These are phyloP conservation scores for Pagetopsis macropterus DNA, from an alignment of 2,797 vertebrate genomes.

Conservation along the genomic window DNA sequence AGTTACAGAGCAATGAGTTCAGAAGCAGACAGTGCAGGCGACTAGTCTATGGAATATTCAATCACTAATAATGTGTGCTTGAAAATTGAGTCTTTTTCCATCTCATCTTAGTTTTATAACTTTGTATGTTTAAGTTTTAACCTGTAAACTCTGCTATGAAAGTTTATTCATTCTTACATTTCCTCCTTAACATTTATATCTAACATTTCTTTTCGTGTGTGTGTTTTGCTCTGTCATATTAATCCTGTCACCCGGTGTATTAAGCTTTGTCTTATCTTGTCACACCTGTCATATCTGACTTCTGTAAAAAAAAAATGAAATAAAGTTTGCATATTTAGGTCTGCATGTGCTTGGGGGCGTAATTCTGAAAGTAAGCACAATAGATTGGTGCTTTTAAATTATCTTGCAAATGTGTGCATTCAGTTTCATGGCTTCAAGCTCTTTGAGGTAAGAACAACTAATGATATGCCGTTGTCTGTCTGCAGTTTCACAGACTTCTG, in stretches of 20 bases:
- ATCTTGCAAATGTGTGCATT: constrained; percentile 4
- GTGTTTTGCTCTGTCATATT: no score
- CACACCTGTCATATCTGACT: no score
- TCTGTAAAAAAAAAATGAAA: no score
- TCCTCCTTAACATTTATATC: no score
- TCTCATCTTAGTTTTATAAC: constrained; percentile 11
- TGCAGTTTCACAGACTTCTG: background rate
- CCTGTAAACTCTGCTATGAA: constrained; percentile 9
- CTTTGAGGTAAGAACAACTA: background rate
- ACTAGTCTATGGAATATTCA: constrained; percentile 39
- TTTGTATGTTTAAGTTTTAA: constrained; percentile 14
- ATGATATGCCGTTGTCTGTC: background rate
- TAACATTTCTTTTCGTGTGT: no score
- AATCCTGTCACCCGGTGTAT: no score
- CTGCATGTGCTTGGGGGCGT: background rate
- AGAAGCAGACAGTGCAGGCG: constrained; percentile 40
- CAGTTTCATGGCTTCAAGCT: constrained; percentile 2
- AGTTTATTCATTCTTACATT: background rate
- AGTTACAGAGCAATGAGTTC: constrained; percentile 56
- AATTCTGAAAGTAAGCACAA: background rate
- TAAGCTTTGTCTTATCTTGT: no score
- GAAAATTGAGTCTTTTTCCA: constrained; percentile 21
- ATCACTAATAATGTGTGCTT: constrained; percentile 35
- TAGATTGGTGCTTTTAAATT: background rate
- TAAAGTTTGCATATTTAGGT: background rate